Evolutionary conservation across 2,113 vertebrate genomes (phyloP).

Genomic region (Equus quagga): DNA sequence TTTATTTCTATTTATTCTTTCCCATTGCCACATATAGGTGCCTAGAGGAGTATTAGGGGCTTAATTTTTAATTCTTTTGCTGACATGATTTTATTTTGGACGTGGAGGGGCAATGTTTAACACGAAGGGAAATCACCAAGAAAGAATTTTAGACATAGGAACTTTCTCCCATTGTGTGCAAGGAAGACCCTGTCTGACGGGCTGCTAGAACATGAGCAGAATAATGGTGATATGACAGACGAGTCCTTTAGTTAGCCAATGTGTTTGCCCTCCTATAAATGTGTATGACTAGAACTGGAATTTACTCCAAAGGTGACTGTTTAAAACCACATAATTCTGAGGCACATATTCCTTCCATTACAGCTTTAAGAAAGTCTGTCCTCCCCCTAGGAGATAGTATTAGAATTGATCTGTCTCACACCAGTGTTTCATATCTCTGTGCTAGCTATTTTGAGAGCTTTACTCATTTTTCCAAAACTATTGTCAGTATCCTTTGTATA

Average conservation of each 20-base stretch:
- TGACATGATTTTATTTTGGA: not conserved
- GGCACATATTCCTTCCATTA: not conserved
- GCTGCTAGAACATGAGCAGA: not conserved
- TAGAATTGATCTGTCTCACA: slow-evolving; percentile 4
- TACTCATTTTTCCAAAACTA: slow-evolving; percentile 65
- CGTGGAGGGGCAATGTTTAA: not conserved
- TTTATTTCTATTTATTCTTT: not conserved
- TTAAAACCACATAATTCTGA: slow-evolving; percentile 9
- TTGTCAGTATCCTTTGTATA: slow-evolving; percentile 48
- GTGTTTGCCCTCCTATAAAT: not conserved
- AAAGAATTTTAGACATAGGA: not conserved
- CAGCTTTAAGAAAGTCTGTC: not conserved
- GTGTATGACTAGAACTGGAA: not conserved
- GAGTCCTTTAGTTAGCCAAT: not conserved
- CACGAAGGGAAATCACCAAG: not conserved
- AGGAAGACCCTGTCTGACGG: not conserved
- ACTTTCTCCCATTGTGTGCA: not conserved
- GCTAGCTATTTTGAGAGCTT: slow-evolving; percentile 51
- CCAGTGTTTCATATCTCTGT: slow-evolving; percentile 31
- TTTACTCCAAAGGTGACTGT: not conserved
- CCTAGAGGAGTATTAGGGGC: not conserved
- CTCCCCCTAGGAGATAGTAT: not conserved
- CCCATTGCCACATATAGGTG: not conserved
- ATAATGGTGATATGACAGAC: not conserved
- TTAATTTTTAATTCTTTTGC: not conserved